These are phyloP conservation scores for Lemur catta DNA, from an alignment of 2,797 vertebrate species.

Conservation along the genomic window DNA sequence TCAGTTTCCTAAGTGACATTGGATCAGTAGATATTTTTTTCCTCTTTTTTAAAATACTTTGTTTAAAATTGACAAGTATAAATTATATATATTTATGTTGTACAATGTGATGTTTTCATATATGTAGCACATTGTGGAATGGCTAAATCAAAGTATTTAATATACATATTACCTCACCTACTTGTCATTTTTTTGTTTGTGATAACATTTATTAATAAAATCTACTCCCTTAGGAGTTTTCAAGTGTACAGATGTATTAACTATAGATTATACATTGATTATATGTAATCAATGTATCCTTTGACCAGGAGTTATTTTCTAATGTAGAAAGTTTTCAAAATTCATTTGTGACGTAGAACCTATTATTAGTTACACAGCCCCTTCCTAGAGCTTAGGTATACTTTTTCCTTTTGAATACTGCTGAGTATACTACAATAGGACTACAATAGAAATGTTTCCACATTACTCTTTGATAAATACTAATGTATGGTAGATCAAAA, in stretches of 20 bases:
- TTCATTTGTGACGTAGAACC: background rate
- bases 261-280: no score
- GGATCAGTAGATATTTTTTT: background rate
- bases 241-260: background rate
- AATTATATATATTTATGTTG: background rate
- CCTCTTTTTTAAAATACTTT: no score
- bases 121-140: background rate
- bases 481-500: background rate
- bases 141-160: background rate
- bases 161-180: background rate
- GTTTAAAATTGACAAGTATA: background rate
- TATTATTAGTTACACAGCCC: background rate
- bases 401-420: background rate
- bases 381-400: background rate
- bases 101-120: background rate
- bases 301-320: background rate
- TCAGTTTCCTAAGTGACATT: background rate
- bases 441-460: background rate
- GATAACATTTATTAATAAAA: background rate
- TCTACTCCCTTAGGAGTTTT: background rate
- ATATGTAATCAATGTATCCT: background rate
- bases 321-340: background rate
- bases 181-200: background rate
- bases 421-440: background rate
- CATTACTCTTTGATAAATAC: conserved; percentile 14